Conservation (phyloP, 1,140 invertebrate genomes). For the Parapsyche elsis region DNA sequence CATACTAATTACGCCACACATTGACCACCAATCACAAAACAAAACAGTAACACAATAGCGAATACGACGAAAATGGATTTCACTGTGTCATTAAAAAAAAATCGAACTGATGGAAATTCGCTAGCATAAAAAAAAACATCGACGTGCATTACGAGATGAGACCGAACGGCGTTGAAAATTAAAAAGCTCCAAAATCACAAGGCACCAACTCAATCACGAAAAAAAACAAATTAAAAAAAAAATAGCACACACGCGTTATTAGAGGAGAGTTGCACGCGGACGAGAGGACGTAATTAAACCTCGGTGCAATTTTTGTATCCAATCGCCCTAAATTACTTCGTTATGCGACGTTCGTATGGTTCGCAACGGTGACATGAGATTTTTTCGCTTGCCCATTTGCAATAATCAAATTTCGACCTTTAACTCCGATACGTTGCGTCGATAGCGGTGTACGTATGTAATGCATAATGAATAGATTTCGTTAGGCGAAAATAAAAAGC, state of each 20-base stretch:
- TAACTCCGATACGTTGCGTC: background rate
- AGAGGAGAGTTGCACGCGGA: background rate
- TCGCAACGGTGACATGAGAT: background rate
- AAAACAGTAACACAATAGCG: background rate
- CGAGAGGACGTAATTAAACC: conserved; percentile 37
- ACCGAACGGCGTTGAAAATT: background rate
- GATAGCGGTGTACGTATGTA: background rate
- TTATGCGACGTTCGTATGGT: background rate
- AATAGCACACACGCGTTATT: conserved; percentile 15
- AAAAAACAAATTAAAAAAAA: too few relatives aligned
- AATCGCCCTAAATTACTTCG: conserved; percentile 34
- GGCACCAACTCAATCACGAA: background rate
- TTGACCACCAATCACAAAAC: background rate
- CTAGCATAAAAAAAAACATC: background rate
- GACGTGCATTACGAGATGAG: background rate
- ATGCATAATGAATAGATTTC: background rate
- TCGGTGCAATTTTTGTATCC: conserved; percentile 48
- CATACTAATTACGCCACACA: background rate
- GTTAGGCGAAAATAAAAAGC: background rate
- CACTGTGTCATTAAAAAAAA: too few relatives aligned
- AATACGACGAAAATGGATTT: background rate
- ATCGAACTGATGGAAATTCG: background rate
- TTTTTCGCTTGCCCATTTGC: background rate
- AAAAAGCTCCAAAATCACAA: background rate
- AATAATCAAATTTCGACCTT: background rate